Evolutionary conservation across 2,888 invertebrate species (phyloP).

Genomic region (Philopedon plagiatum): DNA sequence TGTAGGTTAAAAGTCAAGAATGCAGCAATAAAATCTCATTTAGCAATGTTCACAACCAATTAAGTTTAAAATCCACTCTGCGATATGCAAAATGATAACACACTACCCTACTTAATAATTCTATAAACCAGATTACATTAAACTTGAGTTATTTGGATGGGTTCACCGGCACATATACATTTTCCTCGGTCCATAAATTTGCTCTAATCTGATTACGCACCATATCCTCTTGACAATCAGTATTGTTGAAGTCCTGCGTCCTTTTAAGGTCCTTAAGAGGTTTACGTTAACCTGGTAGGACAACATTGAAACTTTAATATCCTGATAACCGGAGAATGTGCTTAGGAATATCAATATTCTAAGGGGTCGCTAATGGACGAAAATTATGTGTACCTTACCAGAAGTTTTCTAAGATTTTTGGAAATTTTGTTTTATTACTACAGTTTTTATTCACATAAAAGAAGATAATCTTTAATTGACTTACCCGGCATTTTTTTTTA

Average conservation of each 20-base stretch:
- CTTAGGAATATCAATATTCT: slow-evolving; percentile 24
- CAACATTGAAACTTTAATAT: slow-evolving; percentile 45
- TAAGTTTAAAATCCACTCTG: not conserved
- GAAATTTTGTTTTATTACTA: too few relatives aligned
- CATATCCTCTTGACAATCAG: slow-evolving; percentile 46
- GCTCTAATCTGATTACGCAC: slow-evolving; percentile 49
- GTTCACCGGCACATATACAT: slow-evolving; percentile 43
- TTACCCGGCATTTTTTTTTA: too few relatives aligned
- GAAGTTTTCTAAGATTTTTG: not conserved
- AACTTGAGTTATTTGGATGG: slow-evolving; percentile 47
- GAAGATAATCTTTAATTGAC: too few relatives aligned
- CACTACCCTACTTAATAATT: slow-evolving; percentile 25
- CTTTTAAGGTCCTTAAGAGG: slow-evolving; percentile 48
- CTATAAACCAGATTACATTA: slow-evolving; percentile 38
- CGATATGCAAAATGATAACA: slow-evolving; percentile 12
- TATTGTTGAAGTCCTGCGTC: slow-evolving; percentile 43
- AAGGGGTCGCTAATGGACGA: slow-evolving; percentile 25
- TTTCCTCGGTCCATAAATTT: slow-evolving; percentile 40
- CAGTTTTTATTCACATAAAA: too few relatives aligned
- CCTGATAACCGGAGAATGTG: slow-evolving; percentile 36
- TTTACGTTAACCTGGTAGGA: slow-evolving; percentile 46
- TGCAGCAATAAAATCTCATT: too few relatives aligned
- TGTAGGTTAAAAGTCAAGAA: too few relatives aligned
- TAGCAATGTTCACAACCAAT: not conserved
- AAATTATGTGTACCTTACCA: not conserved